Base-by-base conservation (phyloP, 1,140 invertebrate genomes). In the Trichomalopsis sarcophagae region DNA sequence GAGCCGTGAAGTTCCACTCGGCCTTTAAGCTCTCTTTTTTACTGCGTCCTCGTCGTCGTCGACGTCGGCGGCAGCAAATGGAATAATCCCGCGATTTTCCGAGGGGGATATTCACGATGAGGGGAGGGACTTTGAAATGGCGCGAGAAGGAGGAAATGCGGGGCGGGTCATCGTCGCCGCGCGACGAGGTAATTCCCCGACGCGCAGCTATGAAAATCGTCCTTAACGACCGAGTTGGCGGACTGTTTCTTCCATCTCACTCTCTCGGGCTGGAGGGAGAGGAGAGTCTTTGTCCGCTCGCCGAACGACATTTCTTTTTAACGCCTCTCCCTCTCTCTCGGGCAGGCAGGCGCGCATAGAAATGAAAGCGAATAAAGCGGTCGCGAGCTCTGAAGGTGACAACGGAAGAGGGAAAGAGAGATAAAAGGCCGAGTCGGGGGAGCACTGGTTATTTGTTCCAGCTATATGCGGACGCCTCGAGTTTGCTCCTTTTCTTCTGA, bases 121-220 rank as follows among this genome's bases (percentile, higher is more conserved):
- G n/a, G 71, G 40, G 62, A 30, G 40, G 40, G 69, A 79, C 27
- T 30, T 77, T 55, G 1, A 47, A 87, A 87, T 85, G 79, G 85
- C 82, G 44, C 47, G 62, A 66, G 10, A 77, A 79, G 69, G 17
- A 80, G 69, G 84, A 77, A 81, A n/a, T 62, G 55, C 21, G 55
- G 30, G 50, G 23, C 68, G 68, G 68, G 79, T 86, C 81, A 83
- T 82, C 75, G 71, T 66, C 68, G 71, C 74, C 5, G 69, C 40
- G 44, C 47, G 69, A 71, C 81, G 85, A 81, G 85, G 84, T 87
- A 88, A 89, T 89, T 88, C 86, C 78, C 86, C 74, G 85, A 74
- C 40, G 84, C 55, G 21, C 55, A 6, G 55, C 87, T 85, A 87
- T 87, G 88, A 87, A 88, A 88, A 88, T 88, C 86, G 86, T 77